A percentile compares a stretch with the other conserved stretches of the same genome.
Evolutionary conservation across 37 sponge, comb jelly and placozoan species (phyloP).

Genomic region (Spongilla lacustris): DNA sequence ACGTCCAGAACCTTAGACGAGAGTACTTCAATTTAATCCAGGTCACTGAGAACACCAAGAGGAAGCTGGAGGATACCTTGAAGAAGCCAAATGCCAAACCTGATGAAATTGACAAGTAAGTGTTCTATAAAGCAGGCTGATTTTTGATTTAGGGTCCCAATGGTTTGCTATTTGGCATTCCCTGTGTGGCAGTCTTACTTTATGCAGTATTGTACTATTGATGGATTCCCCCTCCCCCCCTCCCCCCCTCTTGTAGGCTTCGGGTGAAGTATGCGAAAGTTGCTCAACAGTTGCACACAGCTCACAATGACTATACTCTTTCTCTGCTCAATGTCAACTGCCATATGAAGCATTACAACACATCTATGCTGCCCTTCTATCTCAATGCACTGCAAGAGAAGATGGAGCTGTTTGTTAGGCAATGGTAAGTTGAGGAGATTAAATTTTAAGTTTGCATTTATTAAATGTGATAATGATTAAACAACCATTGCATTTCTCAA

Average conservation of each 20-base stretch:
- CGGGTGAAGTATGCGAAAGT: constrained; percentile 42
- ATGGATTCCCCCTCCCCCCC: too few species aligned
- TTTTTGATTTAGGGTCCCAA: too few species aligned
- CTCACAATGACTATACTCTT: constrained; percentile 78
- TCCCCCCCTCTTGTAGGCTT: constrained; percentile 15
- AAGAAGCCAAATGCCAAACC: constrained; percentile 22
- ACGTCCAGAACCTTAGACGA: constrained; percentile 31
- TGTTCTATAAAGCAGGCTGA: not conserved
- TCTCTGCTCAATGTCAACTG: constrained; percentile 66
- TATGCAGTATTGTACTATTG: too few species aligned
- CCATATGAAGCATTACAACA: constrained; percentile 47
- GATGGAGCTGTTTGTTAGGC: constrained; percentile 48
- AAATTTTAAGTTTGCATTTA: too few species aligned
- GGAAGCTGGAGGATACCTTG: constrained; percentile 29
- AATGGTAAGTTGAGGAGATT: constrained; percentile 52
- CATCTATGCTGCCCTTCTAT: constrained; percentile 48
- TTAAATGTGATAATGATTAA: not conserved
- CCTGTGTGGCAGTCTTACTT: too few species aligned
- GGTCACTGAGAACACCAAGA: constrained; percentile 37
- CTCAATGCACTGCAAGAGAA: constrained; percentile 74
- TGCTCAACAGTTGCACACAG: constrained; percentile 51
- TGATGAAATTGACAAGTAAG: constrained; percentile 47
- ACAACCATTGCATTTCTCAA: not conserved
- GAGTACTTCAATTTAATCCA: constrained; percentile 29
- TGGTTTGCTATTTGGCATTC: too few species aligned